Conservation (phyloP, 2,797 vertebrate species). For the Brotula barbata region DNA sequence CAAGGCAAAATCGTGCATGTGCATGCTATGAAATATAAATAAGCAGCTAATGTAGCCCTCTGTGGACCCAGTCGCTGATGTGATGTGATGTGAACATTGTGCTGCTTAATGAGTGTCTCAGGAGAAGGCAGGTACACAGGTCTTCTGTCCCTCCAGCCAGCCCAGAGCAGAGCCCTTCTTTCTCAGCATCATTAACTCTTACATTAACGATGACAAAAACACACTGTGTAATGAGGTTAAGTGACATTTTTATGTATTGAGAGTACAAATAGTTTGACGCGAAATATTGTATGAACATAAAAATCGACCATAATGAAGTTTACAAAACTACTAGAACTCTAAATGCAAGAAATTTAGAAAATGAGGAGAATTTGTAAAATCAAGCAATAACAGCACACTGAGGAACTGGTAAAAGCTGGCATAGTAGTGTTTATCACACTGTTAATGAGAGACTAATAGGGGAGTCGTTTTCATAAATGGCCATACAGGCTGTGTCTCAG, state of each 20-base stretch:
- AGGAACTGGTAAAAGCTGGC: conserved; percentile 13
- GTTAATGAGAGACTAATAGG: conserved; percentile 54
- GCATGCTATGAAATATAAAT: conserved; percentile 42
- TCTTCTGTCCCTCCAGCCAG: conserved; percentile 64
- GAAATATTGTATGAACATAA: conserved; percentile 32
- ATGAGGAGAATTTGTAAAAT: conserved; percentile 7
- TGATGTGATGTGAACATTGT: conserved; percentile 48
- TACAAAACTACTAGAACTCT: conserved; percentile 3
- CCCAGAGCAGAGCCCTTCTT: conserved; percentile 59
- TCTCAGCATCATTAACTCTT: conserved; percentile 73
- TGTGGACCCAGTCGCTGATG: conserved; percentile 35
- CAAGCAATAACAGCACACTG: background rate
- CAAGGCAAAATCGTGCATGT: conserved; percentile 28
- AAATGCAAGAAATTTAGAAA: background rate
- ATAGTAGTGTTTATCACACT: conserved; percentile 36
- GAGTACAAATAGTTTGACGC: conserved; percentile 36
- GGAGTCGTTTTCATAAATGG: conserved; percentile 45
- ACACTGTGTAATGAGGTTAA: conserved; percentile 56
- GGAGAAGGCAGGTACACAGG: conserved; percentile 69
- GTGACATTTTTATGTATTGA: conserved; percentile 30
- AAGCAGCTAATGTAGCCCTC: conserved; percentile 40
- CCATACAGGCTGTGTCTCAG: conserved; percentile 30
- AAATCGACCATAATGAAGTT: conserved; percentile 22
- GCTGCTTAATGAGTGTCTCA: conserved; percentile 72
- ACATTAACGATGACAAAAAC: conserved; percentile 59